Conservation (phyloP, 2,113 vertebrate species). For the Lota lota region DNA sequence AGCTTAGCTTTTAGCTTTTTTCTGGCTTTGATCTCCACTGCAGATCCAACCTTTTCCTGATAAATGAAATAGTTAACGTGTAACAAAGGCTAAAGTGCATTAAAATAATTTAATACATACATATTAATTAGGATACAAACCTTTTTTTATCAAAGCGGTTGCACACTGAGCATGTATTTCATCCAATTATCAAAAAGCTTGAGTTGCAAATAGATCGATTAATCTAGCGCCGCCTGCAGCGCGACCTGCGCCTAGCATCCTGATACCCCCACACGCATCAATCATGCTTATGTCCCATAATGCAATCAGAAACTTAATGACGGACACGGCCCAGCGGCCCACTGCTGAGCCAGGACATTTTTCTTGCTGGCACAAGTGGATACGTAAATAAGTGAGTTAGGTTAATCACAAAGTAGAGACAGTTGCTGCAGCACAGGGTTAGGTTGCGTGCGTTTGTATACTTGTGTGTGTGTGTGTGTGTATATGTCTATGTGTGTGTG, state of each 20-base stretch:
- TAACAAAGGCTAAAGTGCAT: too few relatives aligned
- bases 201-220: slow-evolving; percentile 36
- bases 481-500: not conserved
- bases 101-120: too few relatives aligned
- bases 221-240: slow-evolving; percentile 20
- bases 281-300: slow-evolving; percentile 72
- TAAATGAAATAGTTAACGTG: too few relatives aligned
- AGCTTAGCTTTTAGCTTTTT: too few relatives aligned
- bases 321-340: slow-evolving; percentile 50
- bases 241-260: slow-evolving; percentile 47
- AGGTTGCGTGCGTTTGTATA: not conserved
- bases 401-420: slow-evolving; percentile 47
- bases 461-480: slow-evolving; percentile 11
- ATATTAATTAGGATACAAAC: too few relatives aligned
- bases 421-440: slow-evolving; percentile 12
- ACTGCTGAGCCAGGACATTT: slow-evolving; percentile 64
- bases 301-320: slow-evolving; percentile 69
- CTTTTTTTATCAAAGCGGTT: too few relatives aligned
- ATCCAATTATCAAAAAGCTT: slow-evolving; percentile 32
- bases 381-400: slow-evolving; percentile 61
- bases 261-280: slow-evolving; percentile 55
- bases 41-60: too few relatives aligned
- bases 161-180: not conserved
- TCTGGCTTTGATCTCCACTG: too few relatives aligned
- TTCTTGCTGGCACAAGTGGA: slow-evolving; percentile 62